phyloP scores from a whole-genome alignment of 2,113 vertebrate genomes.

The Entomyzon cyanotis region DNA sequence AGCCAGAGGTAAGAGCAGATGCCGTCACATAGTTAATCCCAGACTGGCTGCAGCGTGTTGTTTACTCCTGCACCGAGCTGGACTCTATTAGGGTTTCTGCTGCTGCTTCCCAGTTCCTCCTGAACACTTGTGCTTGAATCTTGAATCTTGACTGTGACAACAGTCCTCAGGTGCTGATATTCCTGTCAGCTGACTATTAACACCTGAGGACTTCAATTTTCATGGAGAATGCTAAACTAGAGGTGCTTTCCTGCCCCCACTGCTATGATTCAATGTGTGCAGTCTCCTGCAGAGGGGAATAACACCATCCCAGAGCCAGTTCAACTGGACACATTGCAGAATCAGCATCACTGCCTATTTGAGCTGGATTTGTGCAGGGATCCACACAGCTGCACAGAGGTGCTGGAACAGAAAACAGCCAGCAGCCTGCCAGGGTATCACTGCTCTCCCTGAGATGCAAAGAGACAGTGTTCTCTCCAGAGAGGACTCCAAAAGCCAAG shows the following conservation, averaged over 20 bases:
- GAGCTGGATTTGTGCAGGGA: not conserved
- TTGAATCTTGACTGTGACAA: not conserved
- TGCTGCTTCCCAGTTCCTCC: not conserved
- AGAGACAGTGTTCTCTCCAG: not conserved
- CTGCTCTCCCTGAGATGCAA: not conserved
- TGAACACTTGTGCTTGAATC: not conserved
- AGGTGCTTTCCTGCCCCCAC: not conserved
- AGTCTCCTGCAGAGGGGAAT: not conserved
- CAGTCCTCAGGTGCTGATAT: not conserved
- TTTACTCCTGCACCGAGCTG: not conserved
- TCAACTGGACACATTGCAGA: not conserved
- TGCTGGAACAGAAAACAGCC: not conserved
- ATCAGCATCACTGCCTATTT: not conserved
- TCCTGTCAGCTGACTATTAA: not conserved
- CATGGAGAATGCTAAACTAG: not conserved
- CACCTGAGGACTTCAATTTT: not conserved
- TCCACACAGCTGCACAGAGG: not conserved
- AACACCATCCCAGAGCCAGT: not conserved
- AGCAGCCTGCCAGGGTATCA: not conserved
- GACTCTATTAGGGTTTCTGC: not conserved
- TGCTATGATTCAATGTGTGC: not conserved
- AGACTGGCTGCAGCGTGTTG: not conserved
- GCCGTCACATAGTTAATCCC: not conserved
- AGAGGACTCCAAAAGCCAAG: not conserved
- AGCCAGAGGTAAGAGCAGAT: conserved; percentile 79